Conservation (phyloP, 2,113 vertebrate genomes). For the Ctenomys sociabilis region DNA sequence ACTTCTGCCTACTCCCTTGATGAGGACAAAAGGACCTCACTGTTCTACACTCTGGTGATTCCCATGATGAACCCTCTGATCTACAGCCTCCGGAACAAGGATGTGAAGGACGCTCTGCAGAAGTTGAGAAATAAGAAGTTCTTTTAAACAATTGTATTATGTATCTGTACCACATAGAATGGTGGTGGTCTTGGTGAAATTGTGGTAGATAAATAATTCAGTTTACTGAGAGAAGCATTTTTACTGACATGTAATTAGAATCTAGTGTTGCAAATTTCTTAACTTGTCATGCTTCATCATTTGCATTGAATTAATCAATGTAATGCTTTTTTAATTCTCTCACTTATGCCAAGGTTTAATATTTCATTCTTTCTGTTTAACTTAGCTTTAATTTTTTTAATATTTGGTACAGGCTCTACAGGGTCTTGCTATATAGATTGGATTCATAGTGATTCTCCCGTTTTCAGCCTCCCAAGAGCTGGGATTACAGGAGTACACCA, state of each 20-base stretch:
- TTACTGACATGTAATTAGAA: not conserved
- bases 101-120: slow-evolving; percentile 53
- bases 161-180: rapidly evolving
- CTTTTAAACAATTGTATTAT: not conserved
- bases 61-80: slow-evolving; percentile 70
- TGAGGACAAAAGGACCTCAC: slow-evolving; percentile 65
- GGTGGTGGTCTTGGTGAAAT: not conserved
- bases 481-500: too few relatives aligned
- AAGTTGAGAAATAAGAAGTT: slow-evolving; percentile 9
- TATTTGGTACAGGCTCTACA: too few relatives aligned
- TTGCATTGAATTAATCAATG: not conserved
- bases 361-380: not conserved
- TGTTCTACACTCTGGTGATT: slow-evolving; percentile 70
- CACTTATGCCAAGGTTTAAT: not conserved
- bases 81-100: slow-evolving; percentile 61
- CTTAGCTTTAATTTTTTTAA: too few relatives aligned
- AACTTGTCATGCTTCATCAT: not conserved
- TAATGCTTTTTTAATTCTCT: not conserved
- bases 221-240: not conserved
- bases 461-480: too few relatives aligned
- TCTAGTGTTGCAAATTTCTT: not conserved
- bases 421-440: too few relatives aligned
- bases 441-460: too few relatives aligned
- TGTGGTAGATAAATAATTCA: too few relatives aligned
- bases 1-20: slow-evolving; percentile 59